Conservation (phyloP, 2,888 invertebrate species). For the Nephrotoma flavescens region DNA sequence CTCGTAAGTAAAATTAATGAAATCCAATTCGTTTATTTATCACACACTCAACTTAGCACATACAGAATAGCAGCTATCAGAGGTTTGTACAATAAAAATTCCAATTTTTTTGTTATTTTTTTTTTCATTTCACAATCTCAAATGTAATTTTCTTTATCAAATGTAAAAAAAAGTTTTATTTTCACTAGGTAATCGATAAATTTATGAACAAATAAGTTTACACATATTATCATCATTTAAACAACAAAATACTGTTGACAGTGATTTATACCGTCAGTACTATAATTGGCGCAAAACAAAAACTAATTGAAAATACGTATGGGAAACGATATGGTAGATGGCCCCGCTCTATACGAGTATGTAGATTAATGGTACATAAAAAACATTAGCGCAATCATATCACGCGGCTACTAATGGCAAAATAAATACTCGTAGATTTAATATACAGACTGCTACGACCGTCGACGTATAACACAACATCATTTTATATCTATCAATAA, state of each 20-base stretch:
- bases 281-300: neutral
- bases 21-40: neutral
- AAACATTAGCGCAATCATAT: neutral
- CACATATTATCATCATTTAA: neutral
- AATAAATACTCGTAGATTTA: neutral
- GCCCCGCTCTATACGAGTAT: neutral
- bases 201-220: neutral
- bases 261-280: neutral
- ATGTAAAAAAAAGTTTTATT: neutral
- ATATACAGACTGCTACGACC: neutral
- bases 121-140: neutral
- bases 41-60: neutral
- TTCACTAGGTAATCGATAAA: neutral
- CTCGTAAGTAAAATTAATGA: neutral
- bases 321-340: neutral
- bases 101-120: neutral
- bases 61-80: neutral
- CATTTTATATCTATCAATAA: neutral
- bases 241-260: neutral
- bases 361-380: neutral
- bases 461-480: neutral
- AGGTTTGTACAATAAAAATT: neutral
- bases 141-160: neutral
- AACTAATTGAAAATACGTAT: neutral
- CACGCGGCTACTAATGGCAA: neutral